Evolutionary conservation across 2,113 vertebrate genomes (phyloP).

Genomic region (Cathartes aura): DNA sequence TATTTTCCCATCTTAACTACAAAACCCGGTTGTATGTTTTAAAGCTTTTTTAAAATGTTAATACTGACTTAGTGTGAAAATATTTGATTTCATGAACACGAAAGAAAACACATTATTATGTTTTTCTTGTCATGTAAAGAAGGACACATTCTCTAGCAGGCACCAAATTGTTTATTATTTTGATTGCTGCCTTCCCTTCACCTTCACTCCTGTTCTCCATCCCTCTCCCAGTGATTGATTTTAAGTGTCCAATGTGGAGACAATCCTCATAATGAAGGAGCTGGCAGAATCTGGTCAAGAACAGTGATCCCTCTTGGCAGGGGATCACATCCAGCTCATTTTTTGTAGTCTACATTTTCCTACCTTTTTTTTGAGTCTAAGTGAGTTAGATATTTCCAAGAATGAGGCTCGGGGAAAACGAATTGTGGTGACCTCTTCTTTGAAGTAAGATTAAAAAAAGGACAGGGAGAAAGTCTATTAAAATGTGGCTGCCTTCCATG

Average conservation of each 20-base stretch:
- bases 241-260: not conserved
- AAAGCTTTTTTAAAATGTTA: not conserved
- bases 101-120: not conserved
- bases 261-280: not conserved
- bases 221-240: not conserved
- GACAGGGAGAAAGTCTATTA: conserved; percentile 19
- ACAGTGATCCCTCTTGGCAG: not conserved
- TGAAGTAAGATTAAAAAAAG: conserved; percentile 18
- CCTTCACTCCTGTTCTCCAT: not conserved
- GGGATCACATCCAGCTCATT: not conserved
- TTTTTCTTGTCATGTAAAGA: not conserved
- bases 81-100: not conserved
- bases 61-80: not conserved
- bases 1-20: conserved; percentile 37
- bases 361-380: not conserved
- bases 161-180: not conserved
- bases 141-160: not conserved
- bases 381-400: not conserved
- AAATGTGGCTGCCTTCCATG: not conserved
- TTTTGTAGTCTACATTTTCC: not conserved
- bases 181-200: not conserved
- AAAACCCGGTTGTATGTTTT: not conserved
- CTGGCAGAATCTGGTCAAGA: not conserved
- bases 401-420: not conserved
- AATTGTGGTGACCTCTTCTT: conserved; percentile 33